A percentile compares a stretch with the other conserved stretches of the same genome.
These are phyloP conservation scores for Matsumurasca onukii DNA, from an alignment of 1,140 invertebrate genomes.

Conservation along the genomic window DNA sequence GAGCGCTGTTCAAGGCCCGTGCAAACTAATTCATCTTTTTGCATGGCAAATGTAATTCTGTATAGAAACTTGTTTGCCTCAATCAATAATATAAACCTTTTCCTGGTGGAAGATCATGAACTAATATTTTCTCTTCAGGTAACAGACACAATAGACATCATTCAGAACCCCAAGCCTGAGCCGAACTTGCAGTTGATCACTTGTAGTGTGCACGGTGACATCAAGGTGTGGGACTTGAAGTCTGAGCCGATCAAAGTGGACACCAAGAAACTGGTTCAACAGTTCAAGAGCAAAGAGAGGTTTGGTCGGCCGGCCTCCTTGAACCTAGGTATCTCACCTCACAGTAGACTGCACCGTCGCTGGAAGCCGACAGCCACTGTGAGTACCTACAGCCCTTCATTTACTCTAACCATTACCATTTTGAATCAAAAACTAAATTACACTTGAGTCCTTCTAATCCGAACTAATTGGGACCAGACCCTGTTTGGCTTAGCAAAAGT, in stretches of 20 bases:
- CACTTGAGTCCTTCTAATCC: no score
- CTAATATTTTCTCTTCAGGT: no score
- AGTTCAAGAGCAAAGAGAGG: slow-evolving; percentile 15
- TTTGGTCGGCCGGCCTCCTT: slow-evolving; percentile 15
- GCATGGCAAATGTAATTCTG: no score
- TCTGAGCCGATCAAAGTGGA: slow-evolving; percentile 34
- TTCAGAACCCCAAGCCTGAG: slow-evolving; percentile 40
- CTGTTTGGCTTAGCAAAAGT: no score
- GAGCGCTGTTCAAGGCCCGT: no score
- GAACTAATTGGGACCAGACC: no score
- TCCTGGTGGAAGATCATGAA: no score
- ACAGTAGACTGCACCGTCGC: background rate
- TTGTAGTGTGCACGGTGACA: slow-evolving; percentile 61
- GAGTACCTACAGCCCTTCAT: background rate
- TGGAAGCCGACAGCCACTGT: slow-evolving; percentile 24
- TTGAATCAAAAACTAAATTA: no score
- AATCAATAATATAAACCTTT: background rate
- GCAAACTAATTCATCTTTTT: no score
- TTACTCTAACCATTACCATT: no score
- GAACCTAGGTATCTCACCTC: slow-evolving; percentile 10
- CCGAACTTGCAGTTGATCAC: slow-evolving; percentile 63
- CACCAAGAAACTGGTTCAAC: background rate
- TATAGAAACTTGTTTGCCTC: background rate
- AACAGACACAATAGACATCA: slow-evolving; percentile 34
- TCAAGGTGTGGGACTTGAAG: slow-evolving; percentile 71